Evolutionary conservation across 1,140 invertebrate genomes (phyloP).

Genomic region (Drosophila seguyi): DNA sequence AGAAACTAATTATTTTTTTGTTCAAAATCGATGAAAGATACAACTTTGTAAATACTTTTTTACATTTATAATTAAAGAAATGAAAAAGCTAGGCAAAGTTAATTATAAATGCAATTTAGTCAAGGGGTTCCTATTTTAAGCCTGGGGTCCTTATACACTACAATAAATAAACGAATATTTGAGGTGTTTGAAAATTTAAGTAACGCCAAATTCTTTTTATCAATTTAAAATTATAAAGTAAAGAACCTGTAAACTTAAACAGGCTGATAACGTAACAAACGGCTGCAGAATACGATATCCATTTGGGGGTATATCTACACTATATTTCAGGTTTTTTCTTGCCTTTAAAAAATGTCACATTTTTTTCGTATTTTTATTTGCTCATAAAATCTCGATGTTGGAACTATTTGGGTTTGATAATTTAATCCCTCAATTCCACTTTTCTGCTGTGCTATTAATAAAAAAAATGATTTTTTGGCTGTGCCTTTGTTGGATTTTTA

Average conservation of each 20-base stretch:
- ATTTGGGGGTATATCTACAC: not conserved
- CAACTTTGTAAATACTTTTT: not conserved
- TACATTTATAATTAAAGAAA: conserved; percentile 1
- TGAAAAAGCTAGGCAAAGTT: not conserved
- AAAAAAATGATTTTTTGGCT: too few species aligned
- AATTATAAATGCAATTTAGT: not conserved
- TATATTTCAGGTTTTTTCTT: too few species aligned
- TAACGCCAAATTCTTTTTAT: not conserved
- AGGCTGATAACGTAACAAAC: too few species aligned
- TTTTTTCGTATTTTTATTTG: too few species aligned
- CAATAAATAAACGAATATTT: not conserved
- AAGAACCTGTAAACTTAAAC: too few species aligned
- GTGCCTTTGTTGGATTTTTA: too few species aligned
- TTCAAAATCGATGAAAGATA: not conserved
- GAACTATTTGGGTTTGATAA: too few species aligned
- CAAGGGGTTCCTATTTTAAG: not conserved
- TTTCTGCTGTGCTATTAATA: too few species aligned
- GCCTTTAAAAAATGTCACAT: too few species aligned
- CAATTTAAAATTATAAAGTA: not conserved
- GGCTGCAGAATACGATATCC: too few species aligned
- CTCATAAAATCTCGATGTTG: too few species aligned
- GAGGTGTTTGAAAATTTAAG: not conserved
- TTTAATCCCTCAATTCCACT: too few species aligned
- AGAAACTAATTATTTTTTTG: not conserved
- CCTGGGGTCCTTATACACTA: not conserved